phyloP scores from a whole-genome alignment of 2,113 vertebrate genomes.

The Burhinus oedicnemus region DNA sequence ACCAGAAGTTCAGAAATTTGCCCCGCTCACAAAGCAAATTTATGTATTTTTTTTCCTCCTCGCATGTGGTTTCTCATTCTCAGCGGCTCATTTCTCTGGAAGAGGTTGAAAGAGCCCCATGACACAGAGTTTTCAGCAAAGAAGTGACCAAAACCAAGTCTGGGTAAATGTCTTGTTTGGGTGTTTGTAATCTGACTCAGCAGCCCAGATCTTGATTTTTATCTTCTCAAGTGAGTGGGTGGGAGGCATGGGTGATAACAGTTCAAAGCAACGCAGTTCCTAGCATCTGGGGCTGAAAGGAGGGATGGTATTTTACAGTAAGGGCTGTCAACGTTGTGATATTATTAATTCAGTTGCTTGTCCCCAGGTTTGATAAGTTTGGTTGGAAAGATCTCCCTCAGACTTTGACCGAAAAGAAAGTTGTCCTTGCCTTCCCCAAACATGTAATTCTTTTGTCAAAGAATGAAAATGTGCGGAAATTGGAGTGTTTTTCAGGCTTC shows the following conservation, averaged over 20 bases:
- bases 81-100: background rate
- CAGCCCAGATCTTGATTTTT: slow-evolving; percentile 21
- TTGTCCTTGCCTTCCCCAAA: background rate
- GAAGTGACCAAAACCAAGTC: background rate
- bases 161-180: slow-evolving; percentile 1
- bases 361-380: background rate
- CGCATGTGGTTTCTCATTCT: background rate
- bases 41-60: fast-evolving
- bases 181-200: slow-evolving; percentile 47
- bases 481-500: fast-evolving
- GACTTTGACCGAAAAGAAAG: background rate
- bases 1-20: background rate
- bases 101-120: background rate
- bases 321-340: background rate
- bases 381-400: background rate
- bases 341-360: background rate
- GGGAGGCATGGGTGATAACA: background rate
- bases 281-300: background rate
- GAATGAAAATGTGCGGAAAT: background rate
- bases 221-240: slow-evolving; percentile 1
- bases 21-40: background rate
- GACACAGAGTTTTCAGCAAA: slow-evolving; percentile 1
- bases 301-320: background rate
- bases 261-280: background rate
- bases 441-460: background rate